Conservation (phyloP, 2,797 vertebrate species). For the Pangasius macronema region DNA sequence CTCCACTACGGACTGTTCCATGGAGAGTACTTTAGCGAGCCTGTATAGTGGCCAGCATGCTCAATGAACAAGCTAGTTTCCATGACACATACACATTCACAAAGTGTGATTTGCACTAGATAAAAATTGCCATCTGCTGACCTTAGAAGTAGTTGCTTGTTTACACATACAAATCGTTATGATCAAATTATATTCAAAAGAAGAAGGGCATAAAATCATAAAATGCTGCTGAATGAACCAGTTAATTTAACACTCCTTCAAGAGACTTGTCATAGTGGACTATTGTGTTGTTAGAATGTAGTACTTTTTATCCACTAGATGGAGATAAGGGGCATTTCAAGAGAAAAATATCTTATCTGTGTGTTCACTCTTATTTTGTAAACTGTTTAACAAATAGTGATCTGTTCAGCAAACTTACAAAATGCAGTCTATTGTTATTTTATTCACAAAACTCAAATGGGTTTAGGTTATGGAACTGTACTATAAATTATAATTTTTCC, state of each 20-base stretch:
- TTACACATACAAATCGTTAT: conserved; percentile 2
- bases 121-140: not conserved
- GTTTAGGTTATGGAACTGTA: not conserved
- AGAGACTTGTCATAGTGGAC: not conserved
- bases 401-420: not conserved
- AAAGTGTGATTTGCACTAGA: not conserved
- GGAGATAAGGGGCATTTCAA: conserved; percentile 36
- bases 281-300: not conserved
- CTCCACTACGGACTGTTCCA: conserved; percentile 78
- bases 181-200: not conserved
- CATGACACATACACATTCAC: not conserved
- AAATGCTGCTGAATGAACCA: not conserved
- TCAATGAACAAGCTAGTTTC: not conserved
- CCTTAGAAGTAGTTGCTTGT: not conserved
- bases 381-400: not conserved
- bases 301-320: conserved; percentile 58
- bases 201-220: not conserved
- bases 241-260: not conserved
- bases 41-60: conserved; percentile 45
- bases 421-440: not conserved
- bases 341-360: not conserved
- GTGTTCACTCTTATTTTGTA: not conserved
- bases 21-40: conserved; percentile 70
- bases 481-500: not conserved
- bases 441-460: not conserved